Base-by-base conservation (phyloP, 23 tunicate species). In the Diplosoma virens region DNA sequence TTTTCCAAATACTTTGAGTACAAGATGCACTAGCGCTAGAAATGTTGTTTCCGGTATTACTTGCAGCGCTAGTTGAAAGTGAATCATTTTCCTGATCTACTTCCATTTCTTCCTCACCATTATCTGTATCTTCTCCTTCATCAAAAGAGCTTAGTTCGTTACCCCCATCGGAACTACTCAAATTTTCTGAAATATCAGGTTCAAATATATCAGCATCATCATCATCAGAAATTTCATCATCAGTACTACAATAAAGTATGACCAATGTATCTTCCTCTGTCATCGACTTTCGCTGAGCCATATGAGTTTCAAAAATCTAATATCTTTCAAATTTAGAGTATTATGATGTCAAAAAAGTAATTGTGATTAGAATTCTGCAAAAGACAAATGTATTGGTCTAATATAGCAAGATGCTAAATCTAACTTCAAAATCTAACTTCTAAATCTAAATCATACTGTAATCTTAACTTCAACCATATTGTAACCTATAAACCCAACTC, bases 121-220 rank as follows among this genome's bases (percentile, higher is more conserved):
- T 16, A 16, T 2, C 21, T 4, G 21, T 61, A 72, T 26, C 78
- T 3, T 72, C 61, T 72, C 3, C 78, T 6, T 72, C 78, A 9
- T 72, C 61, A 72, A 4, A 27, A 27, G 35, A 72, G 27, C 55
- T 41, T 6, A 41, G 53, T 35, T 68, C 75, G 27, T 68, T 52
- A 33, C 30, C 3, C 35, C 75, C 36, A 34, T 52, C 35, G 21
- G 35, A 27, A 27, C 4, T 35, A 61, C 69, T 61, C 69, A 61
- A 26, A n/a, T 61, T 61, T 61, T 61, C 69, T 2, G 9, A 27
- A 34, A 61, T 27, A 29, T 61, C 69, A 6, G 35, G 69, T 61
- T 61, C 69, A 61, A 61, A 61, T n/a, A n/a, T n/a, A n/a, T n/a
- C n/a, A 35, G 28, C 69, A 5, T 27, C n/a, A 61, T 61, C 69